Evolutionary conservation across 1,140 invertebrate genomes (phyloP).

Genomic region (Pogonomyrmex californicus): DNA sequence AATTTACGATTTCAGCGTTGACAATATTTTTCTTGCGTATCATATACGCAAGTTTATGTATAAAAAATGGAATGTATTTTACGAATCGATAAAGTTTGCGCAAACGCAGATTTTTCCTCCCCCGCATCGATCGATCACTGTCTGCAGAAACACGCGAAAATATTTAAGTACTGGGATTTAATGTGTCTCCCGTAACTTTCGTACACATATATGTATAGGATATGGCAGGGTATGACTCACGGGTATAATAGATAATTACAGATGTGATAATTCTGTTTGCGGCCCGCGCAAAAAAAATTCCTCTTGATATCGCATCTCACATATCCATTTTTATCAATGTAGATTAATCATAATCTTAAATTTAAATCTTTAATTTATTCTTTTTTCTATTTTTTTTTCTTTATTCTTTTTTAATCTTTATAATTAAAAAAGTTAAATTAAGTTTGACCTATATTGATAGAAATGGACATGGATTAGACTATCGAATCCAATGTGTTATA

Average conservation of each 20-base stretch:
- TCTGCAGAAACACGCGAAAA: constrained; percentile 50
- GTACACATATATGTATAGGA: constrained; percentile 70
- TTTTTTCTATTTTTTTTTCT: too few species aligned
- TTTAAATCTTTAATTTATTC: too few species aligned
- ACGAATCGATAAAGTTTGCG: constrained; percentile 16
- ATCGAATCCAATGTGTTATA: not conserved
- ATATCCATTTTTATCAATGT: too few species aligned
- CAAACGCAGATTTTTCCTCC: constrained; percentile 19
- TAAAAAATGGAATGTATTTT: constrained; percentile 53
- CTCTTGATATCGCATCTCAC: not conserved
- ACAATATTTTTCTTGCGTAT: constrained; percentile 5
- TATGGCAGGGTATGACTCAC: constrained; percentile 79
- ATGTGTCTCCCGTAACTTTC: constrained; percentile 11
- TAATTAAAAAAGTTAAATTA: too few species aligned
- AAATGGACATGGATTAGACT: too few species aligned
- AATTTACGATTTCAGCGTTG: constrained; percentile 31
- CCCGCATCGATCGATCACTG: constrained; percentile 27
- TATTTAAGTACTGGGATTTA: constrained; percentile 72
- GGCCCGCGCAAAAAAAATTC: constrained; percentile 61
- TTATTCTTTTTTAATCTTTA: too few species aligned
- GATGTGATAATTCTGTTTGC: constrained; percentile 53
- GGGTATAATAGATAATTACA: constrained; percentile 65
- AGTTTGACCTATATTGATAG: too few species aligned
- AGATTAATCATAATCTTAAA: too few species aligned
- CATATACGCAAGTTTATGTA: not conserved